These are phyloP conservation scores for Scrobipalpa costella DNA, from an alignment of 2,888 invertebrate species.

Conservation along the genomic window DNA sequence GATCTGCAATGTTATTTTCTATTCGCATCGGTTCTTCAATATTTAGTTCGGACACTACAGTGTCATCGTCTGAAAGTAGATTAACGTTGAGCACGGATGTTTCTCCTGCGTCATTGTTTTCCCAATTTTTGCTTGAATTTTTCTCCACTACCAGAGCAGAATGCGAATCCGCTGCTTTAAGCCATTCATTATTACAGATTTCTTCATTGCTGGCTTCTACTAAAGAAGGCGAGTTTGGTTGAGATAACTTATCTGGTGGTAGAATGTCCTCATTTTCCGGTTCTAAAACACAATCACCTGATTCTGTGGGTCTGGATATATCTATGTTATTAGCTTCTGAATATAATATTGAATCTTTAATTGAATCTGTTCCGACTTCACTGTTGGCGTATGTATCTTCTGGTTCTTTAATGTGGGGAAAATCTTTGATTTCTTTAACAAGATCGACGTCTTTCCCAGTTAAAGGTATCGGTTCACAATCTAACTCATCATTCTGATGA, in stretches of 20 bases:
- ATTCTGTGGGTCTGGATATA: too few relatives aligned
- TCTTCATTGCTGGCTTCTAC: not conserved
- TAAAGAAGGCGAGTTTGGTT: not conserved
- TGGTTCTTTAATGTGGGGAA: not conserved
- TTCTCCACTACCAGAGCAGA: not conserved
- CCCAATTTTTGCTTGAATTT: not conserved
- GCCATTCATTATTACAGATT: too few relatives aligned
- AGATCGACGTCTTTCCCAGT: not conserved
- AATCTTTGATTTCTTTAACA: not conserved
- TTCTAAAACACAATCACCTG: not conserved
- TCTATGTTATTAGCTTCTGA: too few relatives aligned
- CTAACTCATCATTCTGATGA: not conserved
- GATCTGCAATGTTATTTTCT: too few relatives aligned
- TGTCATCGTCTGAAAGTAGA: not conserved
- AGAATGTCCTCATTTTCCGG: not conserved
- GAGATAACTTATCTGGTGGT: not conserved
- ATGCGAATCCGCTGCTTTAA: not conserved
- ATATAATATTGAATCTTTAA: too few relatives aligned
- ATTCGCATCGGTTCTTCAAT: too few relatives aligned
- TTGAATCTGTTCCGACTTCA: too few relatives aligned
- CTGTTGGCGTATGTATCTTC: not conserved
- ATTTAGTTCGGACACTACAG: not conserved
- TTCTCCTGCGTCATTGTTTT: not conserved
- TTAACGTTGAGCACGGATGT: not conserved
- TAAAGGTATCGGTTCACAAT: not conserved